Conservation (phyloP, 2,113 vertebrate species). For the Paradoxurus hermaphroditus region DNA sequence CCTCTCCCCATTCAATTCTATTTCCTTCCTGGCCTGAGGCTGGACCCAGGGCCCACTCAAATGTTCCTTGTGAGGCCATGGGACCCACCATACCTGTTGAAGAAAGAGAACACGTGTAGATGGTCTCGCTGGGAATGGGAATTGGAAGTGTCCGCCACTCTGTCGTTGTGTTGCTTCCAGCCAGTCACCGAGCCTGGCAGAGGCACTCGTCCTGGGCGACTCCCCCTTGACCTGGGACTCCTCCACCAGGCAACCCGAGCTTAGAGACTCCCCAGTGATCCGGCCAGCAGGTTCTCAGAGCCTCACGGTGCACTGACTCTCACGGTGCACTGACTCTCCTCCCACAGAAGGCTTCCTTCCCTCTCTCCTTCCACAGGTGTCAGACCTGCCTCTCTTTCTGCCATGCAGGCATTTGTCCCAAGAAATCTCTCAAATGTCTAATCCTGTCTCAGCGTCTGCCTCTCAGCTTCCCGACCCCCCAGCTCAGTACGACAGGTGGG, state of each 20-base stretch:
- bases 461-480: not conserved
- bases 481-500: fast-evolving
- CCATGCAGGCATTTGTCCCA: not conserved
- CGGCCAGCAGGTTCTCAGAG: not conserved
- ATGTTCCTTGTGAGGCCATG: not conserved
- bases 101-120: not conserved
- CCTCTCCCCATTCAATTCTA: not conserved
- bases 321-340: no score
- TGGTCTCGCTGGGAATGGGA: not conserved
- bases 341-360: no score
- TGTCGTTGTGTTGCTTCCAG: not conserved
- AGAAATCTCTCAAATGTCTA: not conserved
- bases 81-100: not conserved
- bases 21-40: not conserved
- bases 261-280: fast-evolving
- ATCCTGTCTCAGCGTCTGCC: not conserved
- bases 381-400: not conserved
- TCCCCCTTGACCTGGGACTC: fast-evolving
- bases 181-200: not conserved
- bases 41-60: not conserved
- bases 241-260: not conserved
- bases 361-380: not conserved
- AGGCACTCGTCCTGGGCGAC: not conserved
- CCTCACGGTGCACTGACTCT: no score
- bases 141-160: not conserved